A percentile compares a stretch with the other conserved stretches of the same genome.
Conservation (phyloP, 2,797 vertebrate species). For the Petrocephalus sullivani region DNA sequence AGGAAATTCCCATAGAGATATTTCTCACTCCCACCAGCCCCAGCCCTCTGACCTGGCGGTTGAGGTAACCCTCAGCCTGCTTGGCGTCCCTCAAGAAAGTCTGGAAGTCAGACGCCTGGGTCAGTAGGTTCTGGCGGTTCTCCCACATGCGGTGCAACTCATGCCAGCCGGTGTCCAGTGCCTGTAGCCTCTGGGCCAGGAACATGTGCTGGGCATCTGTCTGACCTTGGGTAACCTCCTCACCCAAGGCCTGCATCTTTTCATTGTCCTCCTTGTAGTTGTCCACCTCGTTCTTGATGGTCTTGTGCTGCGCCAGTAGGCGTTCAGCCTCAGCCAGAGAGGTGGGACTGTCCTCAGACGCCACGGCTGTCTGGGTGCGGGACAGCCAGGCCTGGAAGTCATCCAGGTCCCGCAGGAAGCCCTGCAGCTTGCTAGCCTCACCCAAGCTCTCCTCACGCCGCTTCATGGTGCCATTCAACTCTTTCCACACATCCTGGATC, state of each 20-base stretch:
- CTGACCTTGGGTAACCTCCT: conserved; percentile 84
- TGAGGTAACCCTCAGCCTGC: conserved; percentile 87
- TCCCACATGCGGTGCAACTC: conserved; percentile 91
- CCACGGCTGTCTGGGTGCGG: conserved; percentile 81
- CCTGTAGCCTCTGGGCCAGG: conserved; percentile 82
- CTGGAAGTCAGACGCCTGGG: conserved; percentile 84
- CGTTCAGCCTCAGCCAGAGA: conserved; percentile 78
- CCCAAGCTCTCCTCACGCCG: conserved; percentile 82
- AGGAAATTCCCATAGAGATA: neutral
- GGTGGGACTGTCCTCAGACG: conserved; percentile 83
- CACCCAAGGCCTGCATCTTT: conserved; percentile 74
- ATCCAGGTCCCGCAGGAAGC: conserved; percentile 84
- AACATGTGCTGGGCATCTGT: conserved; percentile 83
- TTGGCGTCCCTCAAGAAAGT: conserved; percentile 86
- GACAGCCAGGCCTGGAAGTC: conserved; percentile 91
- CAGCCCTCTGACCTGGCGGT: conserved; percentile 75
- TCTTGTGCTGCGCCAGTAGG: conserved; percentile 78
- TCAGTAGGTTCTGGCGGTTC: conserved; percentile 78
- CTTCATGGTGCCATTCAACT: conserved; percentile 78
- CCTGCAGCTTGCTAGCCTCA: conserved; percentile 84
- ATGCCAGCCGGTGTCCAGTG: conserved; percentile 86
- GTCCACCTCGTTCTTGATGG: conserved; percentile 83
- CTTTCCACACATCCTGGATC: conserved; percentile 82
- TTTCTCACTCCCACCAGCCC: neutral
- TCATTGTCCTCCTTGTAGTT: conserved; percentile 84